Evolutionary conservation across 2,113 vertebrate genomes (phyloP).

Genomic region (Ammospiza nelsoni): DNA sequence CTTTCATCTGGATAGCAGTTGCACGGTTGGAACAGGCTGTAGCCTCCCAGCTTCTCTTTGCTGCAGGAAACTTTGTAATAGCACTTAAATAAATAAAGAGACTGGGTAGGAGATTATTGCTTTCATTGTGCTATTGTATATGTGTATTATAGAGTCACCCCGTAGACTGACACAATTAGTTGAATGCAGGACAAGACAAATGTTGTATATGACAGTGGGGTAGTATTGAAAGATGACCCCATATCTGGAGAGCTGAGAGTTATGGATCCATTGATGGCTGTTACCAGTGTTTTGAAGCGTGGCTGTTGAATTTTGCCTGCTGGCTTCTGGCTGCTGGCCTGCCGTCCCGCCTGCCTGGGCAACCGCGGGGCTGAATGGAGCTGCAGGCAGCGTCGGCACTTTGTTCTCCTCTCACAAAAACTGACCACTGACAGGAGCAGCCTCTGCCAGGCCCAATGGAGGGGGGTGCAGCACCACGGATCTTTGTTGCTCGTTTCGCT

Average conservation of each 20-base stretch:
- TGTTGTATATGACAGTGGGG: slow-evolving; percentile 87
- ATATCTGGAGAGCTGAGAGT: slow-evolving; percentile 82
- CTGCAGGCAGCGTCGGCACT: slow-evolving; percentile 81
- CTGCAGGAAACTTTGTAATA: slow-evolving; percentile 91
- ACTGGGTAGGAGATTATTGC: slow-evolving; percentile 90
- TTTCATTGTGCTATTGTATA: slow-evolving; percentile 93
- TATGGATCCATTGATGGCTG: slow-evolving; percentile 83
- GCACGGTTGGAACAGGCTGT: not conserved
- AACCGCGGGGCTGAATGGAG: slow-evolving; percentile 76
- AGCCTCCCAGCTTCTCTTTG: slow-evolving; percentile 78
- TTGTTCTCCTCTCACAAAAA: slow-evolving; percentile 75
- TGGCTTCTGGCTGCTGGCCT: slow-evolving; percentile 82
- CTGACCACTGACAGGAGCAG: slow-evolving; percentile 74
- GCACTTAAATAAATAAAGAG: slow-evolving; percentile 87
- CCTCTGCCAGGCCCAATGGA: slow-evolving; percentile 52
- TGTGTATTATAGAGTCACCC: slow-evolving; percentile 79
- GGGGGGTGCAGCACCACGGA: slow-evolving; percentile 8
- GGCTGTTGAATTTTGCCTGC: slow-evolving; percentile 83
- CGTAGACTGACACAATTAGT: slow-evolving; percentile 76
- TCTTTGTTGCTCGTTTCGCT: slow-evolving; percentile 57
- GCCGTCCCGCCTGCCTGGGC: slow-evolving; percentile 73
- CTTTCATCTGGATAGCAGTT: slow-evolving; percentile 19
- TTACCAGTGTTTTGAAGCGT: slow-evolving; percentile 78
- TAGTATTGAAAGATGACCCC: slow-evolving; percentile 89
- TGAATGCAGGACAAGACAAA: slow-evolving; percentile 87